Evolutionary conservation across 2,113 vertebrate species (phyloP), one percentile per base, ranked within the genome.

Genomic region (Tor tambroides): DNA sequence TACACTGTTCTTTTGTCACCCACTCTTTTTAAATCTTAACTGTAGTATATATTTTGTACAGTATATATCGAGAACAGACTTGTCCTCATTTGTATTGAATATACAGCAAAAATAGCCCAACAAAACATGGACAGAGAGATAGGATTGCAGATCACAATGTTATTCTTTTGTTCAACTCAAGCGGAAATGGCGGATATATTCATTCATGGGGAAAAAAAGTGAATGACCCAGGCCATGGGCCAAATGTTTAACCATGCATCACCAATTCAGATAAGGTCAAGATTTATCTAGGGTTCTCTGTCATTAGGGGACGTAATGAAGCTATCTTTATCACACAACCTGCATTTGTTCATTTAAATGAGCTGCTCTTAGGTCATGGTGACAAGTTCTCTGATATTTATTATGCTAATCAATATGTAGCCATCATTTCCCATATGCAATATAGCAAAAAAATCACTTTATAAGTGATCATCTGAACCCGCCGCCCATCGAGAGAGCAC

Each of bases 201-300:
- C 35, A 63, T 26, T 80, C 12, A 80, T 80, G n/a, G 59, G n/a
- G 56, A 75, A 77, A 77, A n/a, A 82, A 61, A 63, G 17, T 11
- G 19, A 59, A 41, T 46, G 51, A 49, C 17, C 88, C 87, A 77
- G 80, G 79, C 80, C 75, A 86, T 30, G 6, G 43, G 86, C 75
- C 69, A 90, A 89, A 91, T 92, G 90, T 86, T 89, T 89, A 93
- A 85, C 88, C 90, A 86, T 89, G 90, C 89, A 69, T 87, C 23
- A 88, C 87, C 90, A 92, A 91, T 71, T 76, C 6, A 46, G 87
- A 87, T 78, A 10, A 46, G 85, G 69, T 79, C n/a, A 23, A 23
- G 5, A 71, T 87, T 77, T 10, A 80, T 76, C 69, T 49, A 23
- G 6, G 43, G 23, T 85, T 67, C 46, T 46, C 61, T 82, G 77